Base-by-base conservation (phyloP, 2,797 vertebrate genomes). In the Aselliscus stoliczkanus region DNA sequence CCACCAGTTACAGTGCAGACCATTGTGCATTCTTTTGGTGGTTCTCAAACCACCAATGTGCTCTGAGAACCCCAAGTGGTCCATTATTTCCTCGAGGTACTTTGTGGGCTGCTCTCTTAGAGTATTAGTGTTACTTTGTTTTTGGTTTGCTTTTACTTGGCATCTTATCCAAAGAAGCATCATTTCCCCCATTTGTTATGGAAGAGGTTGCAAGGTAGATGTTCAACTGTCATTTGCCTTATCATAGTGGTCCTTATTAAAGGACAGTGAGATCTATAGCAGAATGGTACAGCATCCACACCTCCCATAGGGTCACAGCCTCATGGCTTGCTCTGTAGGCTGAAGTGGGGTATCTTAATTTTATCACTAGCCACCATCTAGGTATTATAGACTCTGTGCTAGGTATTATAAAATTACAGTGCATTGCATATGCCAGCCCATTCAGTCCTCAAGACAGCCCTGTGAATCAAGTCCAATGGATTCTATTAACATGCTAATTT, bases 101-200 rank as follows among this genome's bases (percentile, higher is more conserved):
- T 92, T 81, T 47, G 72, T 77, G 12, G 20, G 37, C 27, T 80
- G 29, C 13, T 84, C 50, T 79, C 42, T 54, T 80, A 69, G 27
- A 88, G 21, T 73, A 76, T 70, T 60, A 69, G 6, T 52, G 37
- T 88, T 88, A 79, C 69, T 64, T 81, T 89, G n/a, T 52, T 95
- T 92, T 44, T 92, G 31, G 31, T 83, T 95, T 91, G 50, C 25
- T 93, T 87, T 90, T 87, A 84, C 34, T 86, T 93, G 25, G 20
- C 50, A 44, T 85, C 54, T 82, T 92, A 85, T 34, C 50, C 65
- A 85, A 94, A 89, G 37, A 85, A 85, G 29, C 34, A 87, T 81
- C 17, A 84, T 76, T 94, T 82, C 12, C 54, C 56, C 56, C 14
- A 81, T 75, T 84, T 85, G 27, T 80, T 80, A 67, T 80, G 58